A percentile compares a stretch with the other conserved stretches of the same genome.
phyloP scores from a whole-genome alignment of 2,797 vertebrate species.

The Rhadinocentrus ornatus region DNA sequence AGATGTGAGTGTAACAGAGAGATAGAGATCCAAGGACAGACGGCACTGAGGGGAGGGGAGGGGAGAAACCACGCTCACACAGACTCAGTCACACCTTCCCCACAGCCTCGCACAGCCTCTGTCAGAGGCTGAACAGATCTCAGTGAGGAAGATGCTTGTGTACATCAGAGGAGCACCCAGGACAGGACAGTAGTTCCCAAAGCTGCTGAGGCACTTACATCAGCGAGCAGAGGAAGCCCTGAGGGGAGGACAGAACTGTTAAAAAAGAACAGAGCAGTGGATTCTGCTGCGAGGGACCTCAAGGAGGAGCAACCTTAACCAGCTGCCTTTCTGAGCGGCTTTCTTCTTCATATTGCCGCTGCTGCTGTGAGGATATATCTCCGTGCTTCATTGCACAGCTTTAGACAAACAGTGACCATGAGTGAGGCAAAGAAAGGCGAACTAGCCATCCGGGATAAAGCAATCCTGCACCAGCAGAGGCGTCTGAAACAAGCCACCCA shows the following conservation, averaged over 20 bases:
- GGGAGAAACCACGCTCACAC: constrained; percentile 40
- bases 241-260: constrained; percentile 43
- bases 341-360: constrained; percentile 36
- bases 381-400: constrained; percentile 28
- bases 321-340: constrained; percentile 19
- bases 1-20: constrained; percentile 43
- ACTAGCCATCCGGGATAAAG: constrained; percentile 87
- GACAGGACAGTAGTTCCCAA: constrained; percentile 44
- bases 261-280: constrained; percentile 35
- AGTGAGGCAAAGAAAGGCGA: constrained; percentile 84
- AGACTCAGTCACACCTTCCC: constrained; percentile 54
- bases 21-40: constrained; percentile 61
- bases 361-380: constrained; percentile 32
- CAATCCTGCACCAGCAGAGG: constrained; percentile 92
- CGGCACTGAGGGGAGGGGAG: constrained; percentile 67
- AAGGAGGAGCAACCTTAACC: constrained; percentile 20
- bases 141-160: constrained; percentile 58
- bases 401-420: constrained; percentile 68
- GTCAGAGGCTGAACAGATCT: constrained; percentile 42
- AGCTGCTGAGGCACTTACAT: constrained; percentile 47
- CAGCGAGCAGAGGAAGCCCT: constrained; percentile 27
- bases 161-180: constrained; percentile 52
- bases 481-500: constrained; percentile 94
- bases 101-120: constrained; percentile 26
- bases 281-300: constrained; percentile 29